These are phyloP conservation scores for Apaloderma vittatum DNA, from an alignment of 2,113 vertebrate genomes.

Conservation along the genomic window DNA sequence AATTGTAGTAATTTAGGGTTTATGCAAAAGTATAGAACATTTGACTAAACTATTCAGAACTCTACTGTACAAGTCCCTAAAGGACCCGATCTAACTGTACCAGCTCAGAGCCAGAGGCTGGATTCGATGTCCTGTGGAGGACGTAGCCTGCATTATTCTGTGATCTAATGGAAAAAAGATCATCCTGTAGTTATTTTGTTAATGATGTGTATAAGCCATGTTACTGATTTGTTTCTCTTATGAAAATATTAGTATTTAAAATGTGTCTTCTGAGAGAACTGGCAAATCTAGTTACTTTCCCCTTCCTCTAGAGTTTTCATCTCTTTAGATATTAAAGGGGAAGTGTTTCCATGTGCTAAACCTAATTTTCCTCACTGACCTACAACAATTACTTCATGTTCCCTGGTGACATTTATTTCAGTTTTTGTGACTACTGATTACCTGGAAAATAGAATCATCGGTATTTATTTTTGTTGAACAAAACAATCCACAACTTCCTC, in stretches of 20 bases:
- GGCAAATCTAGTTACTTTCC: neutral
- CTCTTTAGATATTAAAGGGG: neutral
- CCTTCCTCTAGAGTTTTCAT: neutral
- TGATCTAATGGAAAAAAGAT: neutral
- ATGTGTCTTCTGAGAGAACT: neutral
- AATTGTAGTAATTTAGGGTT: neutral
- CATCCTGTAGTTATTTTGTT: neutral
- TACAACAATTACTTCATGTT: neutral
- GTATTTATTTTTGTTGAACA: neutral
- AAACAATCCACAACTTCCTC: neutral
- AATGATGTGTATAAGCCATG: neutral
- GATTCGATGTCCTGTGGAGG: neutral
- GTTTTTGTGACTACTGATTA: neutral
- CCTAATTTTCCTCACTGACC: neutral
- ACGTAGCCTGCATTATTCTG: neutral
- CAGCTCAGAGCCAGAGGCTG: neutral
- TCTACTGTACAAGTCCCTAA: neutral
- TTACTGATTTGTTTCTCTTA: neutral
- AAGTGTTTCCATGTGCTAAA: neutral
- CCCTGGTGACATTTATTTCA: neutral
- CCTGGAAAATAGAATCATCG: neutral
- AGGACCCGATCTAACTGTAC: neutral
- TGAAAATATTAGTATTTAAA: neutral
- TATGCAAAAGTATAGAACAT: neutral
- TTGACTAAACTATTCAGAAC: neutral